Percentiles rank a stretch among this genome's conserved stretches.
These are phyloP conservation scores for Drosophila serrata DNA, from an alignment of 1,140 invertebrate genomes.

Conservation along the genomic window DNA sequence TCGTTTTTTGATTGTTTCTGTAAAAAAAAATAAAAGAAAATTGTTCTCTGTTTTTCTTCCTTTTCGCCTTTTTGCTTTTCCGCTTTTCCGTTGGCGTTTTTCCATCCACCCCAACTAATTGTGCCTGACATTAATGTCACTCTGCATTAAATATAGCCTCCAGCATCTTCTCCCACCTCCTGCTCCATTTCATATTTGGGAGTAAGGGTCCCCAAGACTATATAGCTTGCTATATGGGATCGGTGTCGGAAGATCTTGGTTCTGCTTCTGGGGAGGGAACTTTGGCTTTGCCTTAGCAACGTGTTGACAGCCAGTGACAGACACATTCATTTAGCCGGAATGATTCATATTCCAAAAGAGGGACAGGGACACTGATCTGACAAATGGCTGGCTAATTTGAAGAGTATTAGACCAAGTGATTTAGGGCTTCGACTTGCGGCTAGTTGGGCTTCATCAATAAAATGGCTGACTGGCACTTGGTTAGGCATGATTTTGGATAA, in stretches of 20 bases:
- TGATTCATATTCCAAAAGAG: constrained; percentile 67
- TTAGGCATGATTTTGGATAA: constrained; percentile 30
- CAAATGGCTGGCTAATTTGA: constrained; percentile 69
- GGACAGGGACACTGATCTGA: constrained; percentile 37
- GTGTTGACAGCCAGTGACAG: constrained; percentile 83
- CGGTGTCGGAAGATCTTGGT: constrained; percentile 32
- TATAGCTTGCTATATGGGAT: constrained; percentile 9
- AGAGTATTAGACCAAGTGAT: constrained; percentile 70
- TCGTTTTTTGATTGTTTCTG: constrained; percentile 79
- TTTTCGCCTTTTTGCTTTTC: constrained; percentile 49
- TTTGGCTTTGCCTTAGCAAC: constrained; percentile 53
- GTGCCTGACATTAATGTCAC: constrained; percentile 81
- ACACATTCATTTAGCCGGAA: constrained; percentile 81
- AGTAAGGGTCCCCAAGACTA: constrained; percentile 36
- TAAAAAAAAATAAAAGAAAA: background rate
- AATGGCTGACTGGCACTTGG: constrained; percentile 24
- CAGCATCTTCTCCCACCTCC: constrained; percentile 26
- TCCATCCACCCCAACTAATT: constrained; percentile 59
- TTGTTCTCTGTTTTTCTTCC: constrained; percentile 35
- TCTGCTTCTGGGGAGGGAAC: constrained; percentile 28
- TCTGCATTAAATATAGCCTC: constrained; percentile 78
- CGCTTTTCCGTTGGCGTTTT: constrained; percentile 61
- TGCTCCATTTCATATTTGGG: constrained; percentile 80
- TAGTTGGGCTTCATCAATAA: constrained; percentile 45
- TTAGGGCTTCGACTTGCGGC: constrained; percentile 48